phyloP scores from a whole-genome alignment of 2,113 vertebrate species.

The Speoplatyrhinus poulsoni region DNA sequence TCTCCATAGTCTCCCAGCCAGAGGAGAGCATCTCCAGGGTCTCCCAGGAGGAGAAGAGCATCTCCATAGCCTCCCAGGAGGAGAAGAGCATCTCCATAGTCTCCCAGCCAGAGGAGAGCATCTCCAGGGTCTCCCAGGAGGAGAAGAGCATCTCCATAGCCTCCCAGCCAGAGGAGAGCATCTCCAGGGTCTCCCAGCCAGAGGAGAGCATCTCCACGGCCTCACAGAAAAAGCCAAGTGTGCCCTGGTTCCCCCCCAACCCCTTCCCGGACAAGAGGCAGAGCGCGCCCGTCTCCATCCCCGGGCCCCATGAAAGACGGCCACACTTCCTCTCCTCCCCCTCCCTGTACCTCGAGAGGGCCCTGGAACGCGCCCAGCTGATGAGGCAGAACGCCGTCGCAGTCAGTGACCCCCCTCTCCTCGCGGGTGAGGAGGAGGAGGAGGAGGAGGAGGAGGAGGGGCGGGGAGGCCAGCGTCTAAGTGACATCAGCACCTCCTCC shows the following conservation, averaged over 20 bases:
- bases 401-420: conserved; percentile 4
- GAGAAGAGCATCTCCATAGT: conserved; percentile 6
- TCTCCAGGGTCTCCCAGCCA: conserved; percentile 1
- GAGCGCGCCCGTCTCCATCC: conserved; percentile 67
- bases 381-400: conserved; percentile 26
- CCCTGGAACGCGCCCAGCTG: conserved; percentile 66
- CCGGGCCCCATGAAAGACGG: conserved; percentile 63
- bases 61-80: conserved; percentile 32
- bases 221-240: conserved; percentile 6
- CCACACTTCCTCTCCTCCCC: conserved; percentile 61
- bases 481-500: conserved; percentile 93
- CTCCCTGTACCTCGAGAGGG: conserved; percentile 50
- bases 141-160: conserved; percentile 51
- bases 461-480: conserved; percentile 82
- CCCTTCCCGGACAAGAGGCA: conserved; percentile 73
- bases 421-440: conserved; percentile 32
- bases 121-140: neutral
- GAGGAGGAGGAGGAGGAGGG: conserved; percentile 18
- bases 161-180: neutral
- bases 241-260: conserved; percentile 40
- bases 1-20: conserved; percentile 52
- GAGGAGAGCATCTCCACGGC: conserved; percentile 44
- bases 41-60: conserved; percentile 35
- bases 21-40: too few species aligned
- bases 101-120: too few species aligned